Evolutionary conservation across 2,113 vertebrate species (phyloP), one percentile per base, ranked within the genome.

Genomic region (Chitala chitala): DNA sequence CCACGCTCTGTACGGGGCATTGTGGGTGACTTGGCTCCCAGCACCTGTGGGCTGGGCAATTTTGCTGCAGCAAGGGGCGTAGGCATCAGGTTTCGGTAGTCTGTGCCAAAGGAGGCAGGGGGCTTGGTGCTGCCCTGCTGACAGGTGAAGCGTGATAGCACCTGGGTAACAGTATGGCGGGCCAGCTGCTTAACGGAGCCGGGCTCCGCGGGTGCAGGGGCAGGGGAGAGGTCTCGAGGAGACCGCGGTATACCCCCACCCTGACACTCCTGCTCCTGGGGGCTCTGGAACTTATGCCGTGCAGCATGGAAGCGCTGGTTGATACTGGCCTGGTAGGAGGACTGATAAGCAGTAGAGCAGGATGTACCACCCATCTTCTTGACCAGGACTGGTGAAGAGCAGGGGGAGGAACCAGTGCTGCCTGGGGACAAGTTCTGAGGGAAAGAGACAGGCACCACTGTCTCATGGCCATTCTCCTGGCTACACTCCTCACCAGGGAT

Each of bases 161-260:
- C 97, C 92, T 99, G 97, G 6, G 96, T 98, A 83, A 99, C 97
- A 0, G 97, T 99, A 84, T 96, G 96, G 58, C 97, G 95, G 13
- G 97, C 97, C 79, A 96, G 83, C 87, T 98, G 96, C 88, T 98
- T 98, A 73, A 94, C 96, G 12, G 85, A 69, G 77, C 5, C 72
- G 29, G 78, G 68, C 44, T 69, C 42, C 38, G 87, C 81, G 26
- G 79, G 79, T 33, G 84, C 72, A 54, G 95, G 87, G 38, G 94
- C 95, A 1, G 95, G 97, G 2, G 97, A 98, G 75, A 98, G 85
- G 64, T 98, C 96, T 76, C 94, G 86, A 1, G 97, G 90, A 0
- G 91, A 91, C 80, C 0, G 93, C 81, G 4, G 93, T 88, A 79
- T 88, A 86, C 78, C 92, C 87, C 12, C 81, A 78, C 0, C 33